Evolutionary conservation across 2,797 vertebrate genomes (phyloP), one percentile per base, ranked within the genome.

Genomic region (Gastrophryne carolinensis): DNA sequence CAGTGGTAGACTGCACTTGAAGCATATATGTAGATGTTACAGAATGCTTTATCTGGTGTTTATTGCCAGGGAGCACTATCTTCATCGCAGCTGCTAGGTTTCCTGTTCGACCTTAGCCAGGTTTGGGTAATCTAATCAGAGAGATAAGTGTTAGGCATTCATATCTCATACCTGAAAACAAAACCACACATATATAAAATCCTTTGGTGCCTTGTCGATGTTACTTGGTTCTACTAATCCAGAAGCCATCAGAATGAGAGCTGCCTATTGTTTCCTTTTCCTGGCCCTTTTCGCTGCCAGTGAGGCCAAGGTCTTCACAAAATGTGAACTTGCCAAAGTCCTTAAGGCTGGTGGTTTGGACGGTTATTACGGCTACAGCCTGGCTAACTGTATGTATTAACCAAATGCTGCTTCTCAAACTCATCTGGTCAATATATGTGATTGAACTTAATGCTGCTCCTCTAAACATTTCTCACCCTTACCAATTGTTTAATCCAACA

Each of bases 321-420:
- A 57, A 26, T 92, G 93, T 4, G 79, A 90, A 30, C 83, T 83
- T 75, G 86, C 88, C 32, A 68, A 37, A 0, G 0, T 11, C 12
- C 79, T 92, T 11, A 85, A 90, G 50, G 29, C 5, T 0, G 8
- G 79, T 0, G 87, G 88, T 7, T 68, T 95, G 84, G 84, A 85
- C 0, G 84, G 83, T 0, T 89, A 79, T 13, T 0, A 1, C 0
- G 85, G 82, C 7, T 30, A 83, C 78, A 87, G 83, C 78, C 80
- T 94, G 61, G 82, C 86, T 2, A 68, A 82, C 79, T 92, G 87
- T 91, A 76, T 89, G 89, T 84, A 80, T 13, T 2, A 13, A 39
- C 7, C 11, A 11, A 2, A 17, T 24, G 10, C 4, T 4, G 2
- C 5, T 66, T 21, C 30, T 34, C 15, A 15, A 6, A n/a, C 15